phyloP scores from a whole-genome alignment of 2,888 invertebrate species.

The Catonia carolina region DNA sequence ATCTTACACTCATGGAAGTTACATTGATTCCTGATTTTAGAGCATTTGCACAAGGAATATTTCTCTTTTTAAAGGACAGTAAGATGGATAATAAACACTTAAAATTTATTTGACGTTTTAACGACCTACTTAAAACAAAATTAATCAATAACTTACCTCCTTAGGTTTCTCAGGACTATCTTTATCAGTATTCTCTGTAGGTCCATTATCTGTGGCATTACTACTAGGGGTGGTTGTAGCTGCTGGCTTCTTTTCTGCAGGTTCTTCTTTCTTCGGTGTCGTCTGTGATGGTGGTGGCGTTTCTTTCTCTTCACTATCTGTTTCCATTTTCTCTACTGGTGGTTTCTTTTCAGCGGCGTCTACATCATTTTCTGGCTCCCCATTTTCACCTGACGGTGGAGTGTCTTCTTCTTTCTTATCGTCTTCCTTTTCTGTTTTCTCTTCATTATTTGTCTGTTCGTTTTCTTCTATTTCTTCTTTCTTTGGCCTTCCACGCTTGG shows the following conservation, averaged over 20 bases:
- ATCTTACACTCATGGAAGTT: too few relatives aligned
- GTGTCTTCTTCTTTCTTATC: conserved; percentile 24
- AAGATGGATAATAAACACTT: too few relatives aligned
- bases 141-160: neutral
- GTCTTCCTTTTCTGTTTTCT: conserved; percentile 25
- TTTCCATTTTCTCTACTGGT: conserved; percentile 16
- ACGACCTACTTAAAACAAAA: too few relatives aligned
- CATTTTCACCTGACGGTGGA: conserved; percentile 16
- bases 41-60: too few relatives aligned
- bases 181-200: too few relatives aligned
- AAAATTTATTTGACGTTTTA: too few relatives aligned
- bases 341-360: conserved; percentile 18
- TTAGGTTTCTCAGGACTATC: neutral
- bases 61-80: too few relatives aligned
- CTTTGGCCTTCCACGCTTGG: conserved; percentile 30
- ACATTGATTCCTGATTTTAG: too few relatives aligned
- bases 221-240: neutral
- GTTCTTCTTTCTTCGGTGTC: neutral
- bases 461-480: conserved; percentile 24
- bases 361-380: conserved; percentile 9
- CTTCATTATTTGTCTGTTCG: conserved; percentile 16
- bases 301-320: conserved; percentile 15
- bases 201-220: too few relatives aligned
- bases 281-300: conserved; percentile 8
- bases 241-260: neutral